A percentile compares a stretch with the other conserved stretches of the same genome.
phyloP scores from a whole-genome alignment of 1,140 invertebrate genomes.

The Mya arenaria region DNA sequence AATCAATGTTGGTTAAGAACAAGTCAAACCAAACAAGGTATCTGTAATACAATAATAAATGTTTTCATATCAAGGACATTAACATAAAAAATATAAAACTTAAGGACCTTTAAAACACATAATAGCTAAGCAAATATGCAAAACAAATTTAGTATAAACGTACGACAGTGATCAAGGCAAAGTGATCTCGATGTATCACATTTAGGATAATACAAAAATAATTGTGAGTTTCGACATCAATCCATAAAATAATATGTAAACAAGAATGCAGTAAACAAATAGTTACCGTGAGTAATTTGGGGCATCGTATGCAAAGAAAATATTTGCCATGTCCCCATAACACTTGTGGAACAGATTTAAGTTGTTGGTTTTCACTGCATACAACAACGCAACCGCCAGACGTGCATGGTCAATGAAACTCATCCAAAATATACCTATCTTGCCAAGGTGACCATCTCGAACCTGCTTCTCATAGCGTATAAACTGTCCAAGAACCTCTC shows the following conservation, averaged over 20 bases:
- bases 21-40: slow-evolving; percentile 61
- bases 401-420: slow-evolving; percentile 58
- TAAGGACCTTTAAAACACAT: not conserved
- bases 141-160: not conserved
- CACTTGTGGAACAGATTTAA: slow-evolving; percentile 50
- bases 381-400: slow-evolving; percentile 43
- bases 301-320: slow-evolving; percentile 65
- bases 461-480: not conserved
- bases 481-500: not conserved
- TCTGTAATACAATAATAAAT: not conserved
- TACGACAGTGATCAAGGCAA: not conserved
- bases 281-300: slow-evolving; percentile 61
- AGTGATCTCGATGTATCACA: not conserved
- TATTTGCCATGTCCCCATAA: slow-evolving; percentile 49
- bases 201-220: not conserved
- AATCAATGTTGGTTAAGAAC: slow-evolving; percentile 60
- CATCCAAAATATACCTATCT: slow-evolving; percentile 61
- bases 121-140: not conserved
- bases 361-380: slow-evolving; percentile 62
- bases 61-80: not conserved
- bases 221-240: not conserved
- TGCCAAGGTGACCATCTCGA: slow-evolving; percentile 27
- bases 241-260: not conserved
- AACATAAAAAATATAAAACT: not conserved
- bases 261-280: not conserved